These are phyloP conservation scores for Cuculus canorus DNA, from an alignment of 2,797 vertebrate genomes.

Conservation along the genomic window DNA sequence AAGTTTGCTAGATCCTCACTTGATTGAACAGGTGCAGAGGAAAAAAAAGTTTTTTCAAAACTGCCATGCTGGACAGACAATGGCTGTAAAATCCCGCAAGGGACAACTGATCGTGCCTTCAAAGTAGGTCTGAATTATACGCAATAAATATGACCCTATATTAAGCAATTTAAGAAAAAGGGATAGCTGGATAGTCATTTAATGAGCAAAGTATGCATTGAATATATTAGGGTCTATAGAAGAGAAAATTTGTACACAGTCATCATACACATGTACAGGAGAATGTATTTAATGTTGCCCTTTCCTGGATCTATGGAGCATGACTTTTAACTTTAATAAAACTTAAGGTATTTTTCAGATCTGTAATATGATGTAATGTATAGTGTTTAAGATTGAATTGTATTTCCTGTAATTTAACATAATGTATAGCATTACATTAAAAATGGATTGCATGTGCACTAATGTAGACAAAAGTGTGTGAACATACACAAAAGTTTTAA, in stretches of 20 bases:
- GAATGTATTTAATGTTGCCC: not conserved
- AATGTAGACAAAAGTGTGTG: not conserved
- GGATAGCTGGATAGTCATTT: not conserved
- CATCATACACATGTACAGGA: not conserved
- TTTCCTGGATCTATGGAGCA: not conserved
- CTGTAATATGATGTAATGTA: not conserved
- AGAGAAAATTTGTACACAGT: not conserved
- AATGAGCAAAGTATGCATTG: not conserved
- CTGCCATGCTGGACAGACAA: not conserved
- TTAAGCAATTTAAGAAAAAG: not conserved
- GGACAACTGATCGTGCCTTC: not conserved
- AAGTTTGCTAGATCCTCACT: not conserved
- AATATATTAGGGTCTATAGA: not conserved
- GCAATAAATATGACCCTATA: not conserved
- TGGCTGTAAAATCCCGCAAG: not conserved
- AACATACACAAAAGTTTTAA: not conserved
- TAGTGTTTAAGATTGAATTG: fast-evolving
- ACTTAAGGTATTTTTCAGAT: not conserved
- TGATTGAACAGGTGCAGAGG: not conserved
- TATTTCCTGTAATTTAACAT: not conserved
- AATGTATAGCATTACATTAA: not conserved
- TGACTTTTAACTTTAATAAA: not conserved
- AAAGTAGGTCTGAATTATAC: not conserved
- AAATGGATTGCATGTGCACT: not conserved
- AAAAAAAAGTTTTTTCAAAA: not conserved